phyloP scores from a whole-genome alignment of 2,797 vertebrate genomes.

The Syncerus caffer region DNA sequence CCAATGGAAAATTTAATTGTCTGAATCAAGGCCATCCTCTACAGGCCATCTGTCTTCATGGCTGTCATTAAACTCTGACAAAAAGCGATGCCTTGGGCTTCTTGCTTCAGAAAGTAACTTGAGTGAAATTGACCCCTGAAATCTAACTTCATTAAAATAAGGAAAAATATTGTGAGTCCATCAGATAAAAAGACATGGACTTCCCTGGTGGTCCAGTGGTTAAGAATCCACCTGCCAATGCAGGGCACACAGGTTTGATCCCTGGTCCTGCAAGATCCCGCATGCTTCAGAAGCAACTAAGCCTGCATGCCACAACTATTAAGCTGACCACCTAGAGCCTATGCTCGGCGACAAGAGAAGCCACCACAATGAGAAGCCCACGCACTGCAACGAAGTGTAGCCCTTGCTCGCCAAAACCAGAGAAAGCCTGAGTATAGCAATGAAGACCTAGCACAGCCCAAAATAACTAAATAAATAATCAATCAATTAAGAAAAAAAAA shows the following conservation, averaged over 20 bases:
- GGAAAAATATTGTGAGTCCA: background rate
- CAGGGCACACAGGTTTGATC: background rate
- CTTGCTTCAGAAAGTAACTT: background rate
- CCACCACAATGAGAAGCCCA: background rate
- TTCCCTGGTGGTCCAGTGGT: background rate
- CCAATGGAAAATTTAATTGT: background rate
- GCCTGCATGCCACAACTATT: background rate
- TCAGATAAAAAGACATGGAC: background rate
- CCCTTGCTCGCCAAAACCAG: background rate
- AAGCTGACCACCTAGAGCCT: background rate
- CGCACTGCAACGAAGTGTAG: background rate
- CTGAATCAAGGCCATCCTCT: background rate
- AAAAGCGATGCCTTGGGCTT: background rate
- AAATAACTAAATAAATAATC: background rate
- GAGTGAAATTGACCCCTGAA: background rate
- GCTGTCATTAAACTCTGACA: background rate
- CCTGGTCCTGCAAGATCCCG: background rate
- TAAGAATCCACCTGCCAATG: background rate
- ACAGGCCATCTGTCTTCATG: background rate
- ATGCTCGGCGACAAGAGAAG: background rate
- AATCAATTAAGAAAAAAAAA: background rate
- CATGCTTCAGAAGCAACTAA: background rate
- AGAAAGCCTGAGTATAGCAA: background rate
- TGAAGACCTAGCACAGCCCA: background rate
- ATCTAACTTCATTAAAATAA: background rate